Base-by-base conservation (phyloP, 2,888 invertebrate genomes). In the Tiphia femorata region DNA sequence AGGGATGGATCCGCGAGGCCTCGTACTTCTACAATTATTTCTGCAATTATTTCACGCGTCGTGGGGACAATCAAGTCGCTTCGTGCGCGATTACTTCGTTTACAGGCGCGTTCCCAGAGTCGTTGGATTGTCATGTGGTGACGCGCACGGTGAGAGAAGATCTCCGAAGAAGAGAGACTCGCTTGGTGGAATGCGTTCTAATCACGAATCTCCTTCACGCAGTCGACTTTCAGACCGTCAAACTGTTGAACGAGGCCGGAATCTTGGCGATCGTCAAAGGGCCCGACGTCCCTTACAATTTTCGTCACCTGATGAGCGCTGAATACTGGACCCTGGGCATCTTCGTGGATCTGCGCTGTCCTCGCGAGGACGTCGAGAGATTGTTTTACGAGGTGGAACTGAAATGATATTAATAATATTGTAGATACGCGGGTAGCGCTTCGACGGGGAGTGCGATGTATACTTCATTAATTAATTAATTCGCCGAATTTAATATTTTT, bases 261-360 rank as follows among this genome's bases (percentile, higher is more conserved):
- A 76, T 77, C 12, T 59, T 33, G 4, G 64, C 58, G 2, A 48
- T 65, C 2, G 41, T 76, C 19, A 49, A 49, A 4, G 30, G 44
- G 3, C 44, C 44, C 17, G 57, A 51, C 14, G 51, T 67, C 20
- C 54, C 30, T 3, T n/a, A 49, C 1, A 40, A 70, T 12, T 14
- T 67, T 5, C 12, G 50, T 14, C 47, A 59, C 21, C 62, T 73
- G n/a, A 49, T 67, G 17, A 42, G 53, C 1, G 65, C 66, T 3
- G 37, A 21, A n/a, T 61, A 70, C 30, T 52, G 63, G 42, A 58
- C 35, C 3, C 19, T 72, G 3, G 78, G 79, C 12, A 49, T 78
- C 3, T 67, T 76, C 17, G 40, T 77, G 12, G 76, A 78, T 42
- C 48, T 72, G n/a, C 58, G 62, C 6, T 79, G 78, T 37, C n/a